A percentile compares a stretch with the other conserved stretches of the same genome.
Conservation (phyloP, 1,140 invertebrate genomes). For the Drosophila azteca region DNA sequence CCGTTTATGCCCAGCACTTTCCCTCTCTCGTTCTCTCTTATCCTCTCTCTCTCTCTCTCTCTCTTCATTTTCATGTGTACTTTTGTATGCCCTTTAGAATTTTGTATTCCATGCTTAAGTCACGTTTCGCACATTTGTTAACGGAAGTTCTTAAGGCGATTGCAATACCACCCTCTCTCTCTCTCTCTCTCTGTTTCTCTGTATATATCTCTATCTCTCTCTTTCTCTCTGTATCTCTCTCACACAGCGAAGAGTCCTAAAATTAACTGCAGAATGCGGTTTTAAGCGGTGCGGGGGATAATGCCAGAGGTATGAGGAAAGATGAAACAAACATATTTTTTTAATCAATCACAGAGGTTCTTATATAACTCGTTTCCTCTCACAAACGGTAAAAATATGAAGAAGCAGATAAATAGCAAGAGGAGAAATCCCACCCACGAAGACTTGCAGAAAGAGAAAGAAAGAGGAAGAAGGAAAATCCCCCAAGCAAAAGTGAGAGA, state of each 20-base stretch:
- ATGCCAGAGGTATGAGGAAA: not conserved
- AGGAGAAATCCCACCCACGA: not conserved
- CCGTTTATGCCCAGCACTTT: not conserved
- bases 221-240: not conserved
- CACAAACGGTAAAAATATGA: not conserved
- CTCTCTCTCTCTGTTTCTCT: not conserved
- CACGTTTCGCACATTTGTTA: conserved; percentile 81
- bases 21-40: not conserved
- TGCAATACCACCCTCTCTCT: conserved; percentile 31
- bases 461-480: no score
- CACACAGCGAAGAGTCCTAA: conserved; percentile 51
- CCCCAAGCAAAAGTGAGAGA: no score
- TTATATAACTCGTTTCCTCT: conserved; percentile 4
- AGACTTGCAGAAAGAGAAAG: no score
- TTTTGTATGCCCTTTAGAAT: conserved; percentile 71
- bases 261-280: conserved; percentile 70
- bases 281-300: conserved; percentile 8
- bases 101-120: conserved; percentile 76
- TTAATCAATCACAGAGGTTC: conserved; percentile 42
- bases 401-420: not conserved
- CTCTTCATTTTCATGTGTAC: conserved; percentile 52
- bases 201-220: not conserved
- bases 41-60: not conserved
- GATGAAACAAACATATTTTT: conserved; percentile 23
- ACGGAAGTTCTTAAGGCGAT: conserved; percentile 79